Evolutionary conservation across 2,888 invertebrate genomes (phyloP), one percentile per base, ranked within the genome.

Genomic region (Morinoia aosen): DNA sequence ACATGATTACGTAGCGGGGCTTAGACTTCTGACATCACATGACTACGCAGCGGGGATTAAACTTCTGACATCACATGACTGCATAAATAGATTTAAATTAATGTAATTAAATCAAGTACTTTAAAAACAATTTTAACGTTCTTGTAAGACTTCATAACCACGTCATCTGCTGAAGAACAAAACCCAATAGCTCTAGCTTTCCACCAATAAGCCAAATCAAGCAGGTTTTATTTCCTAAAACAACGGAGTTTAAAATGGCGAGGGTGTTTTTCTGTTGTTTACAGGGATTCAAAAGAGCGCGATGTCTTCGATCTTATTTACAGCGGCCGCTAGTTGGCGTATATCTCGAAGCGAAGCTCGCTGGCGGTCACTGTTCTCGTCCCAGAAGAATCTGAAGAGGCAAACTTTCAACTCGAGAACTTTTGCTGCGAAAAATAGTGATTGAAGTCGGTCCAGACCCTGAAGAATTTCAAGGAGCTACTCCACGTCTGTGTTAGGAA

Each of bases 361-460:
- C 48, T 19, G 12, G 76, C 90, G 90, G 90, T 90, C 90, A 90
- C 39, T 90, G 90, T 90, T 90, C 90, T 40, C 40, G 90, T 90
- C 90, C 90, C 48, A 48, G 90, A 90, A 90, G 90, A 90, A 90
- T 90, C 40, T 90, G 90, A 90, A 90, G 90, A 93, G 93, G 93
- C 10, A 93, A 93, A 93, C 93, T 93, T 93, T 93, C 57, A 39
- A 90, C 12, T 57, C 48, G 25, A 25, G n/a, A 93, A 93, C 93
- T 93, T 93, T 48, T 57, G 33, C n/a, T 11, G 93, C 57, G 93
- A 93, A 93, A 93, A 93, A 93, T 93, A 93, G 93, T 57, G 93
- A 57, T 57, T 93, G 93, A 93, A 93, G 93, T 93, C 57, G 48
- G 93, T 57, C 33, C 56, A 93, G 48, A 39, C 16, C 33, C 48